Evolutionary conservation across 1,140 invertebrate species (phyloP).

Genomic region (Littorina saxatilis): DNA sequence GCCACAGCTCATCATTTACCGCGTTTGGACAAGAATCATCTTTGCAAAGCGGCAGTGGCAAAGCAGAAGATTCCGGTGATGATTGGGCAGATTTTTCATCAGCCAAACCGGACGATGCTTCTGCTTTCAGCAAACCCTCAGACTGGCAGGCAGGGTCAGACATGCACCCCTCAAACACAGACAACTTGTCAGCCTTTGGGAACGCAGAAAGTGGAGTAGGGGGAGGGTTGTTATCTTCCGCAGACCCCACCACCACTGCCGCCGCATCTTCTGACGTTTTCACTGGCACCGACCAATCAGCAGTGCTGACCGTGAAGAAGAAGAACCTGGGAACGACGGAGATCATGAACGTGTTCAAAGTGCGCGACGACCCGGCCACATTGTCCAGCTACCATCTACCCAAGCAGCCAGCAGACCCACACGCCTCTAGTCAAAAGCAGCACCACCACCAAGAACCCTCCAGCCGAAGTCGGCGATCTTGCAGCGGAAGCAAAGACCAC

Average conservation of each 20-base stretch:
- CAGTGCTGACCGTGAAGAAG: slow-evolving; percentile 62
- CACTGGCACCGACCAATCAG: slow-evolving; percentile 16
- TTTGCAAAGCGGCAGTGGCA: not conserved
- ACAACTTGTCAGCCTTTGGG: not conserved
- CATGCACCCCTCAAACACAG: not conserved
- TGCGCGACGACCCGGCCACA: slow-evolving; percentile 56
- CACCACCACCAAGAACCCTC: not conserved
- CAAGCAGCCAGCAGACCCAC: not conserved
- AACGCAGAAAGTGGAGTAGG: not conserved
- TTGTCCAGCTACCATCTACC: slow-evolving; percentile 49
- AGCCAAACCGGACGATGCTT: not conserved
- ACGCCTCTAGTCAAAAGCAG: not conserved
- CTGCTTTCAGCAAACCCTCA: not conserved
- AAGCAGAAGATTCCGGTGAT: slow-evolving; percentile 11
- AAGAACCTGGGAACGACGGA: slow-evolving; percentile 60
- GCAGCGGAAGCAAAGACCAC: slow-evolving; percentile 21
- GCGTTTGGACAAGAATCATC: not conserved
- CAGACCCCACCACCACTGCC: not conserved
- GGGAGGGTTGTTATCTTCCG: slow-evolving; percentile 40
- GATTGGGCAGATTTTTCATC: slow-evolving; percentile 51
- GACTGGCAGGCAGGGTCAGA: not conserved
- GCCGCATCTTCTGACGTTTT: slow-evolving; percentile 11
- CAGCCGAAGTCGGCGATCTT: not conserved
- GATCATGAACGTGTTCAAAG: slow-evolving; percentile 66
- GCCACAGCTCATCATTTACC: not conserved